Evolutionary conservation across 1,140 invertebrate species (phyloP).

Genomic region (Eueides isabella): DNA sequence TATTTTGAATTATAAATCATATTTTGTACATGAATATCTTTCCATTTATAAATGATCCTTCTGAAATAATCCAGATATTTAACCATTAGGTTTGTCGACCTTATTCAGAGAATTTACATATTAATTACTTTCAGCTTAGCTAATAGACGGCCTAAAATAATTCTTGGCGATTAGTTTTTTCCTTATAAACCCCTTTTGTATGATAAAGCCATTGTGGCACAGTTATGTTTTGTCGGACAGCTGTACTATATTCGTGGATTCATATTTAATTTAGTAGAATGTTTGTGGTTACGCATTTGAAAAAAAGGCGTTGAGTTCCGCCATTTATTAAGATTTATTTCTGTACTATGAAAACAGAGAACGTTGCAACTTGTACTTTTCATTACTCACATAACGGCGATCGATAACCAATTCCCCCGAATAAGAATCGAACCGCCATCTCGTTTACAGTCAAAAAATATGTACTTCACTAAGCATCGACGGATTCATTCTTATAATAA

Average conservation of each 20-base stretch:
- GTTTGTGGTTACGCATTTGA: too few species aligned
- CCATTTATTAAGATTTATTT: too few species aligned
- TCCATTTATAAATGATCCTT: neutral
- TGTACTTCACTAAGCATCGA: too few species aligned
- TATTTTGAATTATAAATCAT: neutral
- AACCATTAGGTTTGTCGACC: slow-evolving; percentile 1
- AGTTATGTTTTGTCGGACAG: neutral
- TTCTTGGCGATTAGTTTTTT: neutral
- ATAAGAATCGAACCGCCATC: too few species aligned
- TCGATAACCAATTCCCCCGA: too few species aligned
- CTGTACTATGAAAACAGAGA: too few species aligned
- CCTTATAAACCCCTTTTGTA: neutral
- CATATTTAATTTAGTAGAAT: neutral
- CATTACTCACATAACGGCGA: too few species aligned
- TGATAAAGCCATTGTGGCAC: neutral
- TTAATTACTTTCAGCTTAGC: slow-evolving; percentile 6
- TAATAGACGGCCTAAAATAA: slow-evolving; percentile 6
- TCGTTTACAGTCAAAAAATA: too few species aligned
- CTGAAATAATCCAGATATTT: neutral
- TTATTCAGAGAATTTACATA: neutral
- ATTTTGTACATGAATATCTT: neutral
- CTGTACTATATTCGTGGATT: neutral
- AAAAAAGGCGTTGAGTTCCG: too few species aligned
- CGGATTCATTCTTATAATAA: too few species aligned
- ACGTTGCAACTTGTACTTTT: too few species aligned